Conservation (phyloP, 2,113 vertebrate genomes). For the Lycaon pictus region DNA sequence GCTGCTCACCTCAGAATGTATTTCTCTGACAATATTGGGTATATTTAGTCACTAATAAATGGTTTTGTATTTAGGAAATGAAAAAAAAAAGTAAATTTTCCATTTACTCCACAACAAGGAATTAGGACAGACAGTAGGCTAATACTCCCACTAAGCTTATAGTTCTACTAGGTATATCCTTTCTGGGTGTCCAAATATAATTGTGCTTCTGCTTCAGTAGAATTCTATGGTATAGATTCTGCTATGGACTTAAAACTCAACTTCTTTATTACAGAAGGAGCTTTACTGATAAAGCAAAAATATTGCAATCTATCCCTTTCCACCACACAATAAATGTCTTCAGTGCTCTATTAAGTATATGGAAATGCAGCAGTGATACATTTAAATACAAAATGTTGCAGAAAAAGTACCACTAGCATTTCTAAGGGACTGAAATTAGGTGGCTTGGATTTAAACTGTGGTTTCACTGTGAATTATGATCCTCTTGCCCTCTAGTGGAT, state of each 20-base stretch:
- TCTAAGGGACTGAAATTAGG: not conserved
- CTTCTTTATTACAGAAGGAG: not conserved
- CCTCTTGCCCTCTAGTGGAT: slow-evolving; percentile 24
- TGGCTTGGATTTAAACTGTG: slow-evolving; percentile 21
- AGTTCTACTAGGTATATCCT: not conserved
- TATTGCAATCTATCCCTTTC: not conserved
- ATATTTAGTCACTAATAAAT: slow-evolving; percentile 49
- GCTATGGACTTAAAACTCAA: not conserved
- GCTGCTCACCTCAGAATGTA: slow-evolving; percentile 43
- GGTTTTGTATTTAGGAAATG: not conserved
- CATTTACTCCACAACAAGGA: not conserved
- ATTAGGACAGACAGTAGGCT: not conserved
- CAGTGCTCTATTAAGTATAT: not conserved
- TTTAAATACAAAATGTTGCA: slow-evolving; percentile 6
- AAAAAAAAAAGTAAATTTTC: not conserved
- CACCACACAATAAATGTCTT: not conserved
- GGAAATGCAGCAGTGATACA: slow-evolving; percentile 21
- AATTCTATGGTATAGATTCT: not conserved
- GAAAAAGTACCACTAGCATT: slow-evolving; percentile 1
- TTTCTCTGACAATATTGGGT: slow-evolving; percentile 6
- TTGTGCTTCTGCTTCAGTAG: not conserved
- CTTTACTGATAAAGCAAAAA: slow-evolving; percentile 24
- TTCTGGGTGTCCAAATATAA: not conserved
- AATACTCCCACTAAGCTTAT: not conserved
- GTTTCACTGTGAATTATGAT: slow-evolving; percentile 60